Percentiles rank a stretch among this genome's conserved stretches.
Evolutionary conservation across 2,113 vertebrate genomes (phyloP).

Genomic region (Poecile atricapillus): DNA sequence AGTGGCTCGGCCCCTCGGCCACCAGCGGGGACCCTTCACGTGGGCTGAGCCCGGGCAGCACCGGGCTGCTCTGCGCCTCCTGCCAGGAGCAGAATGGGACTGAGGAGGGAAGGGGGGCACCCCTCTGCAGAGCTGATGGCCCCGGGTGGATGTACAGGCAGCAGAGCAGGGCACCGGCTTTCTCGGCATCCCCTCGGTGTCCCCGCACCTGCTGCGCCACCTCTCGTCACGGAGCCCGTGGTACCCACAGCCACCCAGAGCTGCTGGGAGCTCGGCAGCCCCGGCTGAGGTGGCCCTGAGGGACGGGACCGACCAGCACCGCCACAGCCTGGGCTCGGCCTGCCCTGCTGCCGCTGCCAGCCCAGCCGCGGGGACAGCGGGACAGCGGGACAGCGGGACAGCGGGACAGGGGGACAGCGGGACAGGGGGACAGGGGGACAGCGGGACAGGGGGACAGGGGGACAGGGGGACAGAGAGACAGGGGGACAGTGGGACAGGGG

Average conservation of each 20-base stretch:
- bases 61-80: neutral
- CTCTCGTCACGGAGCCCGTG: accelerated
- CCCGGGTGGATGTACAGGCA: neutral
- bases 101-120: neutral
- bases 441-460: no score
- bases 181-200: neutral
- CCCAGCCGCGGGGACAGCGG: neutral
- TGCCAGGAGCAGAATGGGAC: neutral
- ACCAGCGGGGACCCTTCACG: accelerated
- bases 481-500: no score
- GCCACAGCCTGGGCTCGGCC: neutral
- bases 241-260: neutral
- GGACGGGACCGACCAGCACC: accelerated
- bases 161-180: neutral
- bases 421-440: neutral
- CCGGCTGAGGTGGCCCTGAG: neutral
- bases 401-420: neutral
- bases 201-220: neutral
- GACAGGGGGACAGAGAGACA: neutral
- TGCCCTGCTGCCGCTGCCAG: neutral
- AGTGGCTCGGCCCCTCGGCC: neutral
- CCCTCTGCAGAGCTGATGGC: neutral
- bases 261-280: neutral
- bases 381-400: no score
- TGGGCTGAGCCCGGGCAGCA: neutral